Percentiles rank a stretch among this genome's conserved stretches.
These are phyloP conservation scores for Mizuhopecten yessoensis DNA, from an alignment of 1,140 invertebrate genomes.

Conservation along the genomic window DNA sequence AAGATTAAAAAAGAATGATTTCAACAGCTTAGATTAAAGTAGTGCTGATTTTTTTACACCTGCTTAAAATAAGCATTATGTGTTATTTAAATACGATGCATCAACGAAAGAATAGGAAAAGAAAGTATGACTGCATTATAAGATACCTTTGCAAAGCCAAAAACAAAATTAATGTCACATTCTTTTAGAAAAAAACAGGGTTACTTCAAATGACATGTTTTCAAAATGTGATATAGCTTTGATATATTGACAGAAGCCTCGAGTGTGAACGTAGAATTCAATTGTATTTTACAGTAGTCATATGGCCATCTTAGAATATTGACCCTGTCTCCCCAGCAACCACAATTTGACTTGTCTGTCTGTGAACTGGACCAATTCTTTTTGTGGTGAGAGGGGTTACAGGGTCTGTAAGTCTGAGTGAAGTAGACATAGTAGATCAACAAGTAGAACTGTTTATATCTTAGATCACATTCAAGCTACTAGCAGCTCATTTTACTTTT, in stretches of 20 bases:
- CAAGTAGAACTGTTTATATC: background rate
- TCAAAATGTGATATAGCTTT: background rate
- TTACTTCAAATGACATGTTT: no score
- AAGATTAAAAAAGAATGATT: no score
- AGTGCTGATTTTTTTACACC: no score
- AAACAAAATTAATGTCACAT: no score
- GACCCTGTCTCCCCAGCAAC: background rate
- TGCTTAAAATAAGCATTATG: no score
- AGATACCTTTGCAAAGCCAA: no score
- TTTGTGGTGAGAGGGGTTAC: background rate
- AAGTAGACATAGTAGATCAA: background rate
- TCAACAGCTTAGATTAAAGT: no score
- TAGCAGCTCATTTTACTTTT: background rate
- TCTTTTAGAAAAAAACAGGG: no score
- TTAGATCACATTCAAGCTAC: background rate
- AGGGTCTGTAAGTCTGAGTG: background rate
- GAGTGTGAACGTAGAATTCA: background rate
- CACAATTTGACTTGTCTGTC: background rate
- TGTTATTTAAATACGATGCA: no score
- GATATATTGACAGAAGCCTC: slow-evolving; percentile 13
- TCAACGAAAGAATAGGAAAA: no score
- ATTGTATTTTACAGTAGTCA: background rate
- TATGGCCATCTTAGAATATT: background rate
- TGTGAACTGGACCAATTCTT: background rate
- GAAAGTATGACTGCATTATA: no score